These are phyloP conservation scores for Megalopta genalis DNA, from an alignment of 1,140 invertebrate species.

Conservation along the genomic window DNA sequence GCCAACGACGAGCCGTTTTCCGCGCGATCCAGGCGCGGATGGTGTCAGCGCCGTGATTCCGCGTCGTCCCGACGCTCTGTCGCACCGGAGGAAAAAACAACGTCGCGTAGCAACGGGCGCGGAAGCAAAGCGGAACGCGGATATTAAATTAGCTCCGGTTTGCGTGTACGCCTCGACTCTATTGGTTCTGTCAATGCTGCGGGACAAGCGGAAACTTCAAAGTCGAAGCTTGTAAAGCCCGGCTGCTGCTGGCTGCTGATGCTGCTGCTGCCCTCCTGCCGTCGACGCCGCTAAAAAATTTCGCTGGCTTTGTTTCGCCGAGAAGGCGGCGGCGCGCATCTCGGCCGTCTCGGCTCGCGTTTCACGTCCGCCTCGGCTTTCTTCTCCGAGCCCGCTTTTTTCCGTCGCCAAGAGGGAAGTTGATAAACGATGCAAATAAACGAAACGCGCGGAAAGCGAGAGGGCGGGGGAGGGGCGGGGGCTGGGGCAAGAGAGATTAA, in stretches of 20 bases:
- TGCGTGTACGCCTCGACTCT: conserved; percentile 57
- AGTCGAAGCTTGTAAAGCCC: conserved; percentile 33
- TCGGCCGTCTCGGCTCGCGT: not conserved
- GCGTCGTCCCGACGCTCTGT: not conserved
- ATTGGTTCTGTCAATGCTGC: conserved; percentile 55
- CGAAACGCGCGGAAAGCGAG: conserved; percentile 24
- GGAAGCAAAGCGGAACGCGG: conserved; percentile 7
- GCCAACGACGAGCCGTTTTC: too few relatives aligned
- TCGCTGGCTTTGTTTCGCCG: conserved; percentile 51
- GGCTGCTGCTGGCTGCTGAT: not conserved
- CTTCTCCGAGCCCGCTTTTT: not conserved
- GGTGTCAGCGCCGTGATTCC: too few relatives aligned
- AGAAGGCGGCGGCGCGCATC: conserved; percentile 43
- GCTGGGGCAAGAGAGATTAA: conserved; percentile 18
- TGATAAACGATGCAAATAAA: conserved; percentile 64
- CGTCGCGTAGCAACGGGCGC: not conserved
- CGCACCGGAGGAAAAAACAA: not conserved
- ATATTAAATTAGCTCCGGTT: conserved; percentile 56
- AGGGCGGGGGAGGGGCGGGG: not conserved
- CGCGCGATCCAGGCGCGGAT: too few relatives aligned
- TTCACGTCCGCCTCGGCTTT: not conserved
- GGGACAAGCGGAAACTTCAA: conserved; percentile 39
- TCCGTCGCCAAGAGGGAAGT: conserved; percentile 30
- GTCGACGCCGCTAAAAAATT: conserved; percentile 27
- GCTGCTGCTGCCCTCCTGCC: conserved; percentile 12